Evolutionary conservation across 2,888 invertebrate genomes (phyloP).

Genomic region (Sarcophaga rosellei): DNA sequence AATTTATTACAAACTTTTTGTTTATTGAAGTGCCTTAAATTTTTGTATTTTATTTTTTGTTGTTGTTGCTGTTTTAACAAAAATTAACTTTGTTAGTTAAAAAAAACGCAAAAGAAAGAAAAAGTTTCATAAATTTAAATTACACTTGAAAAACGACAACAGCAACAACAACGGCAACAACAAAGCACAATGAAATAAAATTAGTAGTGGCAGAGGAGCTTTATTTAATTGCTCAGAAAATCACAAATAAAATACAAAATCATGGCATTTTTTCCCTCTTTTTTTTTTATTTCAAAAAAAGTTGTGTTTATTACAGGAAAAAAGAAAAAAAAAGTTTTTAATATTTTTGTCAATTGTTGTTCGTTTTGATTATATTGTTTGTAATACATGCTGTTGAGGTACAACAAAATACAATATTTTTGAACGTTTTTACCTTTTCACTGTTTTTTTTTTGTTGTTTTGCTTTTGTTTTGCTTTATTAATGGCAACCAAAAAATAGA

Average conservation of each 20-base stretch:
- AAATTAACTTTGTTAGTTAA: constrained; percentile 59
- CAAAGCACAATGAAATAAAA: constrained; percentile 36
- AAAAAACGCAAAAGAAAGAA: constrained; percentile 16
- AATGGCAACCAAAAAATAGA: not conserved
- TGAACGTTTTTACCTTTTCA: constrained; percentile 33
- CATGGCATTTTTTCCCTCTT: constrained; percentile 6
- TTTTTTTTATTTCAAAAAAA: constrained; percentile 1
- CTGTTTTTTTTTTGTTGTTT: not conserved
- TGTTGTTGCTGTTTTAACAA: constrained; percentile 4
- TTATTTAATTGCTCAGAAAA: constrained; percentile 78
- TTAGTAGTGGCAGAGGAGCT: constrained; percentile 41
- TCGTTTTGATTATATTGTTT: constrained; percentile 45
- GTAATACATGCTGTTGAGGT: constrained; percentile 23
- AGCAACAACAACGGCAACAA: constrained; percentile 20
- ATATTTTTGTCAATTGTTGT: constrained; percentile 69
- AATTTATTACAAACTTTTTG: not conserved
- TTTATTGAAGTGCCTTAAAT: constrained; percentile 39
- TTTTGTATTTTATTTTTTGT: constrained; percentile 34
- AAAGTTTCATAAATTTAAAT: constrained; percentile 61
- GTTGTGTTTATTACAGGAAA: constrained; percentile 21
- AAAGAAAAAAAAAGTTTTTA: constrained; percentile 57
- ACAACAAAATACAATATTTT: constrained; percentile 46
- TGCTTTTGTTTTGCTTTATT: not conserved
- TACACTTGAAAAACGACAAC: constrained; percentile 72
- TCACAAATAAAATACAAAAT: constrained; percentile 41